A percentile compares a stretch with the other conserved stretches of the same genome.
phyloP scores from a whole-genome alignment of 2,888 invertebrate genomes.

The Steromphala cineraria region DNA sequence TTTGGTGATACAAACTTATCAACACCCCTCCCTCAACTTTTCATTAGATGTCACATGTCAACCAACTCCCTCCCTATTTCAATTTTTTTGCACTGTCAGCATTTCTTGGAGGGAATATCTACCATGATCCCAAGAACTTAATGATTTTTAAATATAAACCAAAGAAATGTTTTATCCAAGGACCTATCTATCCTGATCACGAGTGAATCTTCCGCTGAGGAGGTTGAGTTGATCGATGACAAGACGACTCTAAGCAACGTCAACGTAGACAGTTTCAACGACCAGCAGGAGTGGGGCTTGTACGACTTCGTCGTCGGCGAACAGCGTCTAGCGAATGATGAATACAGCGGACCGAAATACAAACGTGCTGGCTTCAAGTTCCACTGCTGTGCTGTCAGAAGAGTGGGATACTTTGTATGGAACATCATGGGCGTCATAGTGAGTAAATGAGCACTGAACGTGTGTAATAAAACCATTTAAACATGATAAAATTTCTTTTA shows the following conservation, averaged over 20 bases:
- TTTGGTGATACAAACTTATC: too few species aligned
- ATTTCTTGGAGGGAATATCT: neutral
- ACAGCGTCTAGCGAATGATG: slow-evolving; percentile 41
- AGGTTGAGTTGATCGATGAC: slow-evolving; percentile 69
- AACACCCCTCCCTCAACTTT: too few species aligned
- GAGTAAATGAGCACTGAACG: neutral
- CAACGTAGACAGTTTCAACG: slow-evolving; percentile 70
- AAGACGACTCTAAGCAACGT: slow-evolving; percentile 67
- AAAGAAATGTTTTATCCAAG: too few species aligned
- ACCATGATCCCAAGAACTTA: neutral
- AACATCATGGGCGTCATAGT: slow-evolving; percentile 73
- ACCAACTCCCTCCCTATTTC: too few species aligned
- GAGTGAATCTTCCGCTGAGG: slow-evolving; percentile 63
- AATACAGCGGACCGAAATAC: slow-evolving; percentile 48
- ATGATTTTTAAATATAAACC: too few species aligned
- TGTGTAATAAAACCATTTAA: too few species aligned
- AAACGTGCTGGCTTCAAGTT: slow-evolving; percentile 69
- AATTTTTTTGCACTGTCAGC: too few species aligned
- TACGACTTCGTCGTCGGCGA: slow-evolving; percentile 62
- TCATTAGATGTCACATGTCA: too few species aligned
- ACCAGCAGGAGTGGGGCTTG: slow-evolving; percentile 72
- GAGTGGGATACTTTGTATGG: slow-evolving; percentile 73
- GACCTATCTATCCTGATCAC: slow-evolving; percentile 69
- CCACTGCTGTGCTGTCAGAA: slow-evolving; percentile 66
- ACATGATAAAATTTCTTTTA: too few species aligned